Evolutionary conservation across 2,797 vertebrate species (phyloP).

Genomic region (Rhinatrema bivittatum): DNA sequence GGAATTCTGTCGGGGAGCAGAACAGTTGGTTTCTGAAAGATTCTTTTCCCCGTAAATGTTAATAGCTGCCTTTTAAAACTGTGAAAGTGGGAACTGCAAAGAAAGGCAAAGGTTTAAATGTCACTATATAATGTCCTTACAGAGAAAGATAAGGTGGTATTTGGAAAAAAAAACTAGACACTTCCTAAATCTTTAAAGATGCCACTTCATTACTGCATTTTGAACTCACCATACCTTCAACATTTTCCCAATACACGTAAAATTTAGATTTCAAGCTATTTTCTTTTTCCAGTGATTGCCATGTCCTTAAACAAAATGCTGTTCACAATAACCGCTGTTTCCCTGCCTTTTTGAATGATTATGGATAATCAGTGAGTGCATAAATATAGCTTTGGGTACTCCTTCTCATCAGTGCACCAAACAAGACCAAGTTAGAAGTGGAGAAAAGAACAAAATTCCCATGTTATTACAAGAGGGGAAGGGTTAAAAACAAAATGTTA

Average conservation of each 20-base stretch:
- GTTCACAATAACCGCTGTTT: not conserved
- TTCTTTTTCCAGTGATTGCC: too few species aligned
- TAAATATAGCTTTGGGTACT: too few species aligned
- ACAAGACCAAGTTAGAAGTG: too few species aligned
- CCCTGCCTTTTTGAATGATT: too few species aligned
- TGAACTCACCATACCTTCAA: too few species aligned
- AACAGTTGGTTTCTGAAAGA: constrained; percentile 65
- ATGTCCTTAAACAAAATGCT: not conserved
- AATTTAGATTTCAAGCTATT: too few species aligned
- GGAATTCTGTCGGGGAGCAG: constrained; percentile 64
- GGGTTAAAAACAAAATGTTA: too few species aligned
- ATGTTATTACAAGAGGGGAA: too few species aligned
- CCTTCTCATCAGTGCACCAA: too few species aligned
- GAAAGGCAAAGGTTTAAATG: constrained; percentile 71
- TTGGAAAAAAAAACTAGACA: constrained; percentile 33
- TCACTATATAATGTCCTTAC: constrained; percentile 60
- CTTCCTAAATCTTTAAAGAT: constrained; percentile 41
- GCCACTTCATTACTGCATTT: constrained; percentile 19
- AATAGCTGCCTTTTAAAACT: constrained; percentile 66
- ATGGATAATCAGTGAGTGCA: too few species aligned
- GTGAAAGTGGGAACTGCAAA: constrained; percentile 62
- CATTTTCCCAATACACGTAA: too few species aligned
- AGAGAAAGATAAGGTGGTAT: constrained; percentile 51
- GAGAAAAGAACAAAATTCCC: too few species aligned
- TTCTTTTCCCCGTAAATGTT: constrained; percentile 73